Evolutionary conservation across 2,797 vertebrate genomes (phyloP), one percentile per base, ranked within the genome.

Genomic region (Steatocranus sp.): DNA sequence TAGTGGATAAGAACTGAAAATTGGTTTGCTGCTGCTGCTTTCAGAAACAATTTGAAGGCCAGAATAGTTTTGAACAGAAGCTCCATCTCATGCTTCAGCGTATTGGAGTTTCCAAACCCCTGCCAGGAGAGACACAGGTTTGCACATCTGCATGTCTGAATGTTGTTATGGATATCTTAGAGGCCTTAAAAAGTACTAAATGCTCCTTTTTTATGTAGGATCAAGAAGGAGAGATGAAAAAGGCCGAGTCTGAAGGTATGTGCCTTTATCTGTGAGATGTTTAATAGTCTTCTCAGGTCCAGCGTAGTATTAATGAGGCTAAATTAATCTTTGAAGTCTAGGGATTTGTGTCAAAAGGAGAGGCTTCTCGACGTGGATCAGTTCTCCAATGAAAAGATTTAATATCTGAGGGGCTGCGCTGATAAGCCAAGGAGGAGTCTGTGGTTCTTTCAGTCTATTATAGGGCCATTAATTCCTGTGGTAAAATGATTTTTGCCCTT

Each of bases 71-170:
- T 4, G 98, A 99, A 90, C 98, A 99, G 92, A 96, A 97, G 1
- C 93, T 99, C 86, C 98, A 99, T 88, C 96, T 98, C 81, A 98
- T 99, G 98, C 96, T 99, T 78, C 98, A 99, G 80, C 97, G 98
- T 80, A 98, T 99, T 1, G 98, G 98, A 0, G 97, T 99, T 82
- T 96, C 97, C 89, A 98, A 96, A 92, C 95, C 96, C n/a, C 96
- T 97, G 94, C 90, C 97, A 95, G 97, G 97, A 97, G 95, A 95
- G 80, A 87, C 90, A 27, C 93, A 94, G 94, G 95, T 95, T 68
- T 77, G 91, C 82, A 68, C 27, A 43, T 80, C 49, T 84, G 36
- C 38, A 10, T 25, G 38, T 85, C 36, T 74, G 23, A 50, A 27
- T 74, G 74, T 58, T 68, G 10, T 77, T 46, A 14, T 75, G n/a